Evolutionary conservation across 2,113 vertebrate species (phyloP).

Genomic region (Lepidothrix coronata): DNA sequence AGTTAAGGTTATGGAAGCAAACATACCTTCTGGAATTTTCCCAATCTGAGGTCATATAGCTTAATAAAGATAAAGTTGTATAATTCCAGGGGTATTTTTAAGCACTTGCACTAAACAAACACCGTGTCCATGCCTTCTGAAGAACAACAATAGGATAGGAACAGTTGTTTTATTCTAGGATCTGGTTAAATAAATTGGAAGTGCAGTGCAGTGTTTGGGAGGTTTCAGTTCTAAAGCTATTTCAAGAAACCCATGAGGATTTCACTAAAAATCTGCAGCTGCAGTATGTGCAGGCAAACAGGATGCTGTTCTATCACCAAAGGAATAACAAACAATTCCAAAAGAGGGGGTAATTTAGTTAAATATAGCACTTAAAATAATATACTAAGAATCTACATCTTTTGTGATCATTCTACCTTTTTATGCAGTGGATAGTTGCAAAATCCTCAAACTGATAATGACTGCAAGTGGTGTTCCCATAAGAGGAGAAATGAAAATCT

Average conservation of each 20-base stretch:
- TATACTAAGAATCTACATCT: neutral
- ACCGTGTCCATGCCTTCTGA: neutral
- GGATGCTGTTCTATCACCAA: conserved; percentile 62
- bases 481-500: neutral
- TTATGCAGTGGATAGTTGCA: neutral
- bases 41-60: neutral
- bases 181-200: neutral
- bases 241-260: conserved; percentile 62
- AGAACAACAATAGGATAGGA: neutral
- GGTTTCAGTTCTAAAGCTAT: conserved; percentile 24
- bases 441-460: neutral
- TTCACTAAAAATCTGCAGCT: conserved; percentile 54
- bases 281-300: conserved; percentile 58
- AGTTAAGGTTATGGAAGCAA: neutral
- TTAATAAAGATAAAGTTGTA: neutral
- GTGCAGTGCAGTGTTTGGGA: neutral
- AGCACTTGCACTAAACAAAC: neutral
- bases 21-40: neutral
- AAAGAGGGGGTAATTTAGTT: conserved; percentile 57
- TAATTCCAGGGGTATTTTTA: neutral
- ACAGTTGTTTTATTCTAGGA: neutral
- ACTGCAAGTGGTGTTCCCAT: neutral
- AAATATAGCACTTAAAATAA: conserved; percentile 61
- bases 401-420: conserved; percentile 15
- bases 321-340: conserved; percentile 67